Evolutionary conservation across 2,113 vertebrate genomes (phyloP).

Genomic region (Gobio gobio): DNA sequence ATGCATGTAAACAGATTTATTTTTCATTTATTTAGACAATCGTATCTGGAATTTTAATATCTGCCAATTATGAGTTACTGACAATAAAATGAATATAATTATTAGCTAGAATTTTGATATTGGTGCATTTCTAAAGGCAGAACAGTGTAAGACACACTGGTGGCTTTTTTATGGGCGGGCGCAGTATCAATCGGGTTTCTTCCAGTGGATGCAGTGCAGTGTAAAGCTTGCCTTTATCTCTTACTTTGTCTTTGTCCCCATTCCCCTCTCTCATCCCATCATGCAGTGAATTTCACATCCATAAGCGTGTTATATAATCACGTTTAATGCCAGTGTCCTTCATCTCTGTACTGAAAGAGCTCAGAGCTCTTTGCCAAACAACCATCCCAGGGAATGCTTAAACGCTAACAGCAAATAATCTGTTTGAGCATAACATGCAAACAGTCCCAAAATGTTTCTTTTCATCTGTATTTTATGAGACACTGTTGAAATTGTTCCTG

Average conservation of each 20-base stretch:
- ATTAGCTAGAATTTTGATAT: background rate
- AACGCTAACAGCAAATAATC: background rate
- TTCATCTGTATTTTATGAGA: background rate
- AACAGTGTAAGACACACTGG: background rate
- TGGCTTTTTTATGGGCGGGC: too few species aligned
- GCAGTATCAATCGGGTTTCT: background rate
- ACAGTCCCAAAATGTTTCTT: background rate
- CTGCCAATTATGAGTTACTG: background rate
- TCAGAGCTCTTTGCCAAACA: constrained; percentile 26
- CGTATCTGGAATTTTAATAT: background rate
- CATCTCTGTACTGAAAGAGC: background rate
- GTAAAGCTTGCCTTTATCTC: background rate
- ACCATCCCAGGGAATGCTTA: constrained; percentile 7
- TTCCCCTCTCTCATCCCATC: background rate
- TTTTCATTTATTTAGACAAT: background rate
- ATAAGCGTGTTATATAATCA: constrained; percentile 13
- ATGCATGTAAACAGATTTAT: too few species aligned
- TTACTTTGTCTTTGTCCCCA: background rate
- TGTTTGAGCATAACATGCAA: constrained; percentile 6
- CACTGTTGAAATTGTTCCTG: background rate
- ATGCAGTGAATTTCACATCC: background rate
- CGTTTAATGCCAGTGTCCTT: constrained; percentile 5
- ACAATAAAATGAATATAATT: background rate
- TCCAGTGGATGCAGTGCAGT: background rate
- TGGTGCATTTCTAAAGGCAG: background rate